Conservation (phyloP, 2,113 vertebrate species). For the Heloderma charlesbogerti region DNA sequence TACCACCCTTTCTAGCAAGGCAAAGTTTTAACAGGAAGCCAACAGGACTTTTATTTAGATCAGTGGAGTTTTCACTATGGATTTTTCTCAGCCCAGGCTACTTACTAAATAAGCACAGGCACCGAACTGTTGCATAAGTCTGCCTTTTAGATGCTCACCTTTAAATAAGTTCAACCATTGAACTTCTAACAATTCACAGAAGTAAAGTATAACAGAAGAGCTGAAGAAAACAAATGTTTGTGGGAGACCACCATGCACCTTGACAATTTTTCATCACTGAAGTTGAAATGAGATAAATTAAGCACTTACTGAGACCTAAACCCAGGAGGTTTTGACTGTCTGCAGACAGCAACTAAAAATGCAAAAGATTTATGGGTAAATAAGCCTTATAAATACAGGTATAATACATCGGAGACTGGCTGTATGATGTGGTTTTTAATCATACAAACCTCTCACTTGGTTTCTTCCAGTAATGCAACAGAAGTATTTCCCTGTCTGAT, state of each 20-base stretch:
- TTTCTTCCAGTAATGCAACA: constrained; percentile 52
- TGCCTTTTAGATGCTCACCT: background rate
- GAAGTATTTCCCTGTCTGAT: constrained; percentile 56
- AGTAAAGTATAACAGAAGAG: constrained; percentile 22
- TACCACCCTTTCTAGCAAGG: background rate
- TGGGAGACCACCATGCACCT: constrained; percentile 28
- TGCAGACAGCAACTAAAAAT: constrained; percentile 56
- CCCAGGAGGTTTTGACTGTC: constrained; percentile 41
- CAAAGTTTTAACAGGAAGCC: background rate
- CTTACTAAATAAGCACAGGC: background rate
- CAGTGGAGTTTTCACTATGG: background rate
- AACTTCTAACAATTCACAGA: background rate
- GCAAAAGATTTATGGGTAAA: constrained; percentile 63
- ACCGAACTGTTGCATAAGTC: background rate
- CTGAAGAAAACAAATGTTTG: constrained; percentile 54
- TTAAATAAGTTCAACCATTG: constrained; percentile 31
- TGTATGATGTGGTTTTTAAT: constrained; percentile 63
- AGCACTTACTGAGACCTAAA: constrained; percentile 64
- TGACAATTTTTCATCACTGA: constrained; percentile 57
- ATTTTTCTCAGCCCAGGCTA: background rate
- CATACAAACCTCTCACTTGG: constrained; percentile 43
- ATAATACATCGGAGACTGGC: constrained; percentile 36
- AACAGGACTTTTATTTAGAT: background rate
- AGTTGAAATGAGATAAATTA: constrained; percentile 73
- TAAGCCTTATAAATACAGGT: constrained; percentile 51